Base-by-base conservation (phyloP, 2,888 invertebrate genomes). In the Prosapia bicincta region DNA sequence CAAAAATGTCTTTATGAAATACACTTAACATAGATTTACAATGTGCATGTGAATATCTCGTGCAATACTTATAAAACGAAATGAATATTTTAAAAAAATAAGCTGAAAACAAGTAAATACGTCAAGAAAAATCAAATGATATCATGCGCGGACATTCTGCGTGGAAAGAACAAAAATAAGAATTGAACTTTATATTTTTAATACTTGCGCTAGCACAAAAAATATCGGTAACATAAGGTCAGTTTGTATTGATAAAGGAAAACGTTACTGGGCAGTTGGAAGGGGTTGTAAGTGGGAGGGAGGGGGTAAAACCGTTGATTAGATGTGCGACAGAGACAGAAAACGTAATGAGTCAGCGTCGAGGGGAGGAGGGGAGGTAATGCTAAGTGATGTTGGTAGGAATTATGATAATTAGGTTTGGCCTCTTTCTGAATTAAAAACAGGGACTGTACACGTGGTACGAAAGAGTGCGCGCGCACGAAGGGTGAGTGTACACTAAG, bases 321-420 rank as follows among this genome's bases (percentile, higher is more conserved):
- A 76, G 76, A 76, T 72, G 73, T 67, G 76, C 71, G 71, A 74
- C 67, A 43, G 77, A 71, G 71, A 74, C 67, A 71, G 71, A 24
- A 75, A 75, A 75, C 68, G 72, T 75, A 67, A 74, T 28, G 76
- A 74, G 43, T 28, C 54, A 75, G 76, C 72, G 30, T 15, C 15
- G 65, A 23, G 26, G 13, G 72, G n/a, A 74, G 20, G 70, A 24
- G 66, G 68, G 74, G 71, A 67, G 74, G 66, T 74, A 74, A 74
- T 74, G 69, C 74, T 74, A 74, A 74, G 74, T 69, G 74, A 74
- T 54, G 65, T 74, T 54, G 69, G 74, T 69, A 69, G 74, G 74
- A 74, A 74, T 74, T 74, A 74, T 74, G 69, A 74, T 74, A 74
- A 74, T 74, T 74, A 74, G 74, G 54, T 74, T 74, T 74, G 74